A percentile compares a stretch with the other conserved stretches of the same genome.
Evolutionary conservation across 1,140 invertebrate species (phyloP).

Genomic region (Halictus rubicundus): DNA sequence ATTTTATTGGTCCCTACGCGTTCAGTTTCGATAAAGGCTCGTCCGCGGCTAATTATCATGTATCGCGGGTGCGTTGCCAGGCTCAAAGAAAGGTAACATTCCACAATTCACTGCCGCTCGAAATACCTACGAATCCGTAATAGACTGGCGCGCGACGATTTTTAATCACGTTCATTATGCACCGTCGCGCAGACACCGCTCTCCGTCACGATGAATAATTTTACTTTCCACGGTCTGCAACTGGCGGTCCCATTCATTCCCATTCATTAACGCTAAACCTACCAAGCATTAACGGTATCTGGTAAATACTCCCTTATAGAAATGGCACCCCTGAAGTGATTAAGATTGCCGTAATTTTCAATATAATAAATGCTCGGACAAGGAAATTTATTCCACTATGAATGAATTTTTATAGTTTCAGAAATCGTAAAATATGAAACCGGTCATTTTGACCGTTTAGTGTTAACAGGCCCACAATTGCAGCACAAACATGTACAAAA

Average conservation of each 20-base stretch:
- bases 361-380: too few species aligned
- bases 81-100: constrained; percentile 31
- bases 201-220: not conserved
- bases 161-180: constrained; percentile 25
- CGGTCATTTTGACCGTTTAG: too few species aligned
- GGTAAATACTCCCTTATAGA: too few species aligned
- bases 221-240: not conserved
- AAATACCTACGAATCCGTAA: constrained; percentile 40
- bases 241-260: not conserved
- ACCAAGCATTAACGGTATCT: too few species aligned
- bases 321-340: too few species aligned
- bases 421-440: too few species aligned
- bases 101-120: constrained; percentile 26
- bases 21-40: constrained; percentile 15
- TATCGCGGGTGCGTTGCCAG: constrained; percentile 21
- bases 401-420: too few species aligned
- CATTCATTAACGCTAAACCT: too few species aligned
- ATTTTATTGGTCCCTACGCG: not conserved
- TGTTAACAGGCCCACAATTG: too few species aligned
- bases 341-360: too few species aligned
- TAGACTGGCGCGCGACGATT: constrained; percentile 26
- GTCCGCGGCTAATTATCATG: constrained; percentile 34
- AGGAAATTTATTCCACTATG: too few species aligned
- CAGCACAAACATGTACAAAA: too few species aligned
- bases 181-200: constrained; percentile 22